These are phyloP conservation scores for Cheilosia soror DNA, from an alignment of 2,888 invertebrate species.

Conservation along the genomic window DNA sequence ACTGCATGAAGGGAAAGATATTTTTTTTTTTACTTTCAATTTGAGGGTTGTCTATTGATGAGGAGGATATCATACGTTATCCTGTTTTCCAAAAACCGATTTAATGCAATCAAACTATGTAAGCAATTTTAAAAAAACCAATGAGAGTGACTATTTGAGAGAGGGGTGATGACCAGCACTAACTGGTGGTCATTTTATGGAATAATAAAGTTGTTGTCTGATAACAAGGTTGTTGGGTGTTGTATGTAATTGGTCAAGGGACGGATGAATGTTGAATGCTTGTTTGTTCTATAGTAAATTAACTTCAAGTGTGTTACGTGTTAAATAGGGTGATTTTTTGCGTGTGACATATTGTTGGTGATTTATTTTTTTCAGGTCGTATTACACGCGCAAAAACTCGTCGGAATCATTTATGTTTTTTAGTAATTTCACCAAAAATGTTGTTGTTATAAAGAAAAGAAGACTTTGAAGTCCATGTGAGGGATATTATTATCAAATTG, in stretches of 20 bases:
- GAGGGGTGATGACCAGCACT: constrained; percentile 59
- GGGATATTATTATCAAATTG: no score
- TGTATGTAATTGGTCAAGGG: constrained; percentile 13
- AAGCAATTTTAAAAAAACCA: constrained; percentile 5
- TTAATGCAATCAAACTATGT: constrained; percentile 54
- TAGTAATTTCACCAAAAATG: no score
- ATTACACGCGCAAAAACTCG: no score
- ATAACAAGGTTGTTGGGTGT: constrained; percentile 15
- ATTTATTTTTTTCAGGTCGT: no score
- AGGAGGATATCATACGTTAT: constrained; percentile 48
- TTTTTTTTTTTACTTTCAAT: background rate
- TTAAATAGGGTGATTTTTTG: no score
- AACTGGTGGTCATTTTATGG: constrained; percentile 53
- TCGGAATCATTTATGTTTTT: no score
- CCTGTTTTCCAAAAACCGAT: constrained; percentile 19
- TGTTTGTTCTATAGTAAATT: background rate
- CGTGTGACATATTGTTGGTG: no score
- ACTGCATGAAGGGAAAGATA: constrained; percentile 33
- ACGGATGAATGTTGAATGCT: background rate
- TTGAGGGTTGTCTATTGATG: constrained; percentile 39
- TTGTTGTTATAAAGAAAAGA: no score
- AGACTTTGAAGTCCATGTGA: no score
- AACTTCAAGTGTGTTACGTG: no score
- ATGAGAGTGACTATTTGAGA: constrained; percentile 14
- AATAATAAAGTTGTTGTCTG: background rate